Conservation (phyloP, 2,797 vertebrate species). For the Dendrocincla fuliginosa region DNA sequence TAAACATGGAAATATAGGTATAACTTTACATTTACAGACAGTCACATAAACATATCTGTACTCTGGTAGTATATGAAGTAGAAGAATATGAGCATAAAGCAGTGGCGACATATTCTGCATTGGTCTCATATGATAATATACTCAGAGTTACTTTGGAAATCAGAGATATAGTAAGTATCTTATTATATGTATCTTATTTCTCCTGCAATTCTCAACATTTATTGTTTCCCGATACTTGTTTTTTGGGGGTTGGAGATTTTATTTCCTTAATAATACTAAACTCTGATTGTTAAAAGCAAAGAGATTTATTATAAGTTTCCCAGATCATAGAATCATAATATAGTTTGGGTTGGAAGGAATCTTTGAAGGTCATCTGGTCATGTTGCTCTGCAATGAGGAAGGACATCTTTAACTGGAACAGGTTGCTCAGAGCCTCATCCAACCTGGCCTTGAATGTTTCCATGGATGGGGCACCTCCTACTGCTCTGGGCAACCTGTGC, state of each 20-base stretch:
- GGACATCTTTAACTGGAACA: background rate
- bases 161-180: background rate
- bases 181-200: background rate
- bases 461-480: background rate
- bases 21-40: background rate
- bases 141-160: background rate
- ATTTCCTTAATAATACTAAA: background rate
- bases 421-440: background rate
- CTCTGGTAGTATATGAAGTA: background rate
- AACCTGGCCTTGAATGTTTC: background rate
- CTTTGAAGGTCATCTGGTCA: background rate
- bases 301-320: background rate
- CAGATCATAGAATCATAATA: background rate
- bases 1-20: background rate
- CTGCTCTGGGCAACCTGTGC: background rate
- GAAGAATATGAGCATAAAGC: background rate
- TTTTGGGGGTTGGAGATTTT: background rate
- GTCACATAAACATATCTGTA: background rate
- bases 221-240: background rate
- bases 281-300: background rate
- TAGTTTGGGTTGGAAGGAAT: background rate
- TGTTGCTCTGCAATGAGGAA: accelerated
- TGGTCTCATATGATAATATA: background rate
- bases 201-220: background rate
- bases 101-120: background rate